A percentile compares a stretch with the other conserved stretches of the same genome.
These are phyloP conservation scores for Maniola hyperantus DNA, from an alignment of 2,888 invertebrate species.

Conservation along the genomic window DNA sequence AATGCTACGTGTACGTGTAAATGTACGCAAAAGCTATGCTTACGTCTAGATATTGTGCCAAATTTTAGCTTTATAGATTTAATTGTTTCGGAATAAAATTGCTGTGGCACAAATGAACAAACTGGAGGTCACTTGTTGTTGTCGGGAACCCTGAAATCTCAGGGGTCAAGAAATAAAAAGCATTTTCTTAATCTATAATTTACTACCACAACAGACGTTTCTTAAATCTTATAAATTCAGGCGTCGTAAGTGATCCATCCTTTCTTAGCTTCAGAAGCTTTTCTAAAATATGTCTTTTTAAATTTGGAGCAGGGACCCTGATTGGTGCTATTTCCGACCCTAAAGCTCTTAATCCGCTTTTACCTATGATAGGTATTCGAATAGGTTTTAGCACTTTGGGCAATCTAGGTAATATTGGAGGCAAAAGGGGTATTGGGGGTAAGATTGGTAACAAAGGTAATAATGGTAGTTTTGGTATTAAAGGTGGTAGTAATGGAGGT, in stretches of 20 bases:
- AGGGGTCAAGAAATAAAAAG: neutral
- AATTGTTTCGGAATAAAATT: no score
- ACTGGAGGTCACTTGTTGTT: no score
- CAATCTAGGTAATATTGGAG: constrained; percentile 38
- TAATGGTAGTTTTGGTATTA: constrained; percentile 41
- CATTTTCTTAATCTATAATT: neutral
- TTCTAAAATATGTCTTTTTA: constrained; percentile 40
- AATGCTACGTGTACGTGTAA: no score
- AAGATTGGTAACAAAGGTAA: constrained; percentile 27
- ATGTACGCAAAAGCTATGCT: no score
- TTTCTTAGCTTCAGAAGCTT: constrained; percentile 55
- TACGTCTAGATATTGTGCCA: no score
- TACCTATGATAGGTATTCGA: constrained; percentile 42
- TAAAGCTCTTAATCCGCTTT: constrained; percentile 47
- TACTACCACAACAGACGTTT: constrained; percentile 44
- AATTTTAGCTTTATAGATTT: no score
- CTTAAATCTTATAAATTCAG: constrained; percentile 56
- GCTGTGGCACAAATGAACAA: no score
- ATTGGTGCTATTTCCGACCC: constrained; percentile 47
- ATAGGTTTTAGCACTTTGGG: constrained; percentile 48
- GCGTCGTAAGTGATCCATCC: constrained; percentile 53
- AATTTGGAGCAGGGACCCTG: constrained; percentile 35
- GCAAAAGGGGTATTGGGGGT: constrained; percentile 39
- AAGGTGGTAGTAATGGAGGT: constrained; percentile 36
- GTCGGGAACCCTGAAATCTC: no score